These are phyloP conservation scores for Plebejus anna DNA, from an alignment of 2,888 invertebrate species.

Conservation along the genomic window DNA sequence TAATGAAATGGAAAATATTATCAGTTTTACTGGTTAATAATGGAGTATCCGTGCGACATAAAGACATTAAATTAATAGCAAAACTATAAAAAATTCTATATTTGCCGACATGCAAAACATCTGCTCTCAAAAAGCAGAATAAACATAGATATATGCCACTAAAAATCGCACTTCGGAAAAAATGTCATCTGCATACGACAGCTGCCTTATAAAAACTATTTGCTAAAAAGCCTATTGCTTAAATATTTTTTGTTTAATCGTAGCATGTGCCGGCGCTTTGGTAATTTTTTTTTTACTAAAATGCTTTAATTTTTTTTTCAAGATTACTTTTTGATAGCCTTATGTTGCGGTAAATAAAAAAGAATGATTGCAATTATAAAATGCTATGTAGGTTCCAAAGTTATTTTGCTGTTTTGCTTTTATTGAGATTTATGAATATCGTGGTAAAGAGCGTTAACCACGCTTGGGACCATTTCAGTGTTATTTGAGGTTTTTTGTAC, in stretches of 20 bases:
- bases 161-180: slow-evolving; percentile 73
- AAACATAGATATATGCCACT: slow-evolving; percentile 61
- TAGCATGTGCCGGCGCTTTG: slow-evolving; percentile 70
- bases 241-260: slow-evolving; percentile 52
- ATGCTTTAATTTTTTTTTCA: background rate
- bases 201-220: slow-evolving; percentile 65
- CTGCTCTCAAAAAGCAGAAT: slow-evolving; percentile 64
- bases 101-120: slow-evolving; percentile 58
- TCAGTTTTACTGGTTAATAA: slow-evolving; percentile 1
- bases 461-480: no score
- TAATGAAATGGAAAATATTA: background rate
- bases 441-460: no score
- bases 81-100: slow-evolving; percentile 29
- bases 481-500: no score
- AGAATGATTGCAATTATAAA: background rate
- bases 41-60: background rate
- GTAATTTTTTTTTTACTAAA: slow-evolving; percentile 40
- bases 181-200: slow-evolving; percentile 78
- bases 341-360: slow-evolving; percentile 6
- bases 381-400: background rate
- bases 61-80: slow-evolving; percentile 26
- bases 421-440: no score
- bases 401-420: background rate
- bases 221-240: slow-evolving; percentile 63
- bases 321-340: slow-evolving; percentile 2